A percentile compares a stretch with the other conserved stretches of the same genome.
phyloP scores from a whole-genome alignment of 2,113 vertebrate species.

The Gasterosteus aculeatus region DNA sequence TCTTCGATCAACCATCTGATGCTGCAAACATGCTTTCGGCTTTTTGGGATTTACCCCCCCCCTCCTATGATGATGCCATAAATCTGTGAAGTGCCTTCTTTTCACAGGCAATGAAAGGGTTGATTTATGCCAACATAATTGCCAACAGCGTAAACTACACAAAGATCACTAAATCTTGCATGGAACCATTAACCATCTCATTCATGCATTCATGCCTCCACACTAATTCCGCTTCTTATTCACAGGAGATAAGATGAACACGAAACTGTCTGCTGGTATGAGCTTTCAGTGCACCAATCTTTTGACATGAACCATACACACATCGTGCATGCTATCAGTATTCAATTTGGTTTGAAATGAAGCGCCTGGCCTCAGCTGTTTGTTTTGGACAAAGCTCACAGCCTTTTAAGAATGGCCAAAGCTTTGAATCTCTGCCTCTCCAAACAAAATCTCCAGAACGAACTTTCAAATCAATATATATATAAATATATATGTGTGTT shows the following conservation, averaged over 20 bases:
- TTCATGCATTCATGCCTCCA: slow-evolving; percentile 20
- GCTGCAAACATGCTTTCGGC: slow-evolving; percentile 38
- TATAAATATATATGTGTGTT: neutral
- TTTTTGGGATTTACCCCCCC: slow-evolving; percentile 45
- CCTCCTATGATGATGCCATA: slow-evolving; percentile 61
- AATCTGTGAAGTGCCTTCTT: slow-evolving; percentile 59
- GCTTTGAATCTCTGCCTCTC: neutral
- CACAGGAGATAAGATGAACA: slow-evolving; percentile 27
- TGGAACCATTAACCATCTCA: slow-evolving; percentile 27
- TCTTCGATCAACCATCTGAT: slow-evolving; percentile 31
- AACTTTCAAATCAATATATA: neutral
- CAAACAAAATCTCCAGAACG: neutral
- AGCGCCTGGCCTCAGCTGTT: slow-evolving; percentile 17
- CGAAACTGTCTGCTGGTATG: slow-evolving; percentile 35
- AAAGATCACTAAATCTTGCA: slow-evolving; percentile 48
- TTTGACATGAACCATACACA: slow-evolving; percentile 31
- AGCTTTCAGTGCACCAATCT: slow-evolving; percentile 14
- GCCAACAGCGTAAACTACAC: slow-evolving; percentile 54
- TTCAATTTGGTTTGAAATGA: neutral
- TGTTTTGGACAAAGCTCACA: slow-evolving; percentile 1
- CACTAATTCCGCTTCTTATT: slow-evolving; percentile 29
- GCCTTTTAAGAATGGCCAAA: neutral
- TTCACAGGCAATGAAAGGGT: slow-evolving; percentile 35
- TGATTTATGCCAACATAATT: slow-evolving; percentile 73
- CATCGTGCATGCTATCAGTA: slow-evolving; percentile 13